Base-by-base conservation (phyloP, 2,113 vertebrate species). In the Taurulus bubalis region DNA sequence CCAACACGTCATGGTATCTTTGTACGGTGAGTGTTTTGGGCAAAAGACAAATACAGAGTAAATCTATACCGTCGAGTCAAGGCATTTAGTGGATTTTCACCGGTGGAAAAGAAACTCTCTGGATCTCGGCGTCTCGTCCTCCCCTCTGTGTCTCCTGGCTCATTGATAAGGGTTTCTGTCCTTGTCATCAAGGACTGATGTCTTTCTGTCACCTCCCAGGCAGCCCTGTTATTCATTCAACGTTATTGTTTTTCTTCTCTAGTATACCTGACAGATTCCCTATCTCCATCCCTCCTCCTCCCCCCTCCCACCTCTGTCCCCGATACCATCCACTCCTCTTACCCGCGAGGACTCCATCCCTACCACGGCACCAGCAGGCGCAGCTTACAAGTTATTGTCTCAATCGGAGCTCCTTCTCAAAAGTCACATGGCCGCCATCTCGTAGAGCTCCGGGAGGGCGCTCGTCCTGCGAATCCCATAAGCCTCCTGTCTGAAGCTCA, bases 101-200 rank as follows among this genome's bases (percentile, higher is more conserved):
- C 38, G 5, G 75, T 68, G 75, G 66, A 81, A 83, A 90, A 85
- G 84, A 83, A 82, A 87, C 80, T 85, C 73, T 75, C 69, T 59
- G 67, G 71, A 77, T 69, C 87, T 79, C 63, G 42, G 49, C 22
- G 4, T 6, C 55, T 6, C 15, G 15, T 15, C 45, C 51, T 58
- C 69, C 62, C 30, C 8, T 26, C 67, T 49, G 79, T 58, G 77
- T 85, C 40, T 53, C 60, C 79, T 34, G 75, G 79, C 77, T 79
- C 88, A 77, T 76, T 90, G 92, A 94, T 93, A 92, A 92, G 84
- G 84, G 79, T 68, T 83, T 92, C 85, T 90, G 91, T 94, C 91
- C 89, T 93, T 93, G 91, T 93, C 91, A 92, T 71, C 66, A 58
- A 91, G 89, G 85, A 93, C 90, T 86, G 92, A 94, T 93, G 91